A percentile compares a stretch with the other conserved stretches of the same genome.
phyloP scores from a whole-genome alignment of 2,888 invertebrate species.

The Thymelicus acteon region DNA sequence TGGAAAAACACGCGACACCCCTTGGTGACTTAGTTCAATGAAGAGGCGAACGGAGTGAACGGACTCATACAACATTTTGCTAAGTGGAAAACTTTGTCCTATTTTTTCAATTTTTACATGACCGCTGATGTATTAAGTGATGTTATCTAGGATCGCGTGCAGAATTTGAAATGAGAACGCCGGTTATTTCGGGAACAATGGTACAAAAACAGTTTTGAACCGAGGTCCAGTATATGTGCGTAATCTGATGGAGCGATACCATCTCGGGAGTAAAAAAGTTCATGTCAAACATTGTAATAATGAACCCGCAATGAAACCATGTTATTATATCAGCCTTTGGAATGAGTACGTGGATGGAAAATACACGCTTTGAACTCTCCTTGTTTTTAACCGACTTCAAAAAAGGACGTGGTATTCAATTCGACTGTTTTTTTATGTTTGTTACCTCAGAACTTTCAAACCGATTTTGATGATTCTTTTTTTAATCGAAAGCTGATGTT shows the following conservation, averaged over 20 bases:
- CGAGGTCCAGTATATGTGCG: conserved; percentile 20
- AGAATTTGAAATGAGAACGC: conserved; percentile 42
- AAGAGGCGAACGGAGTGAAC: background rate
- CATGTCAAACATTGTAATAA: conserved; percentile 10
- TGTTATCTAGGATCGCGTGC: conserved; percentile 41
- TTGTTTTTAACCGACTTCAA: too few species aligned
- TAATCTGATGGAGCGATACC: conserved; percentile 30
- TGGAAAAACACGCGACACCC: conserved; percentile 2
- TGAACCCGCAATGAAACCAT: background rate
- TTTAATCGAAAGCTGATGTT: too few species aligned
- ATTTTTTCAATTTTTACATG: conserved; percentile 17
- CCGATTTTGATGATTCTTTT: too few species aligned
- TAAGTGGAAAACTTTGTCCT: conserved; percentile 16
- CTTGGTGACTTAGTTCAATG: background rate
- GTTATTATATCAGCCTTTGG: background rate
- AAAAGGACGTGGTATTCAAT: too few species aligned
- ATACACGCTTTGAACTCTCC: background rate
- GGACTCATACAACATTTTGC: conserved; percentile 6
- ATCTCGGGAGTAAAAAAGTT: conserved; percentile 22
- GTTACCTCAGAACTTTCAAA: too few species aligned
- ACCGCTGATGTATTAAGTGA: conserved; percentile 40
- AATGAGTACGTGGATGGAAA: background rate
- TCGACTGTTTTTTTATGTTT: too few species aligned
- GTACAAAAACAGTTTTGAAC: conserved; percentile 26
- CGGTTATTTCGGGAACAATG: conserved; percentile 35